Percentiles rank a stretch among this genome's conserved stretches.
phyloP scores from a whole-genome alignment of 1,140 invertebrate genomes.

The Pinna nobilis region DNA sequence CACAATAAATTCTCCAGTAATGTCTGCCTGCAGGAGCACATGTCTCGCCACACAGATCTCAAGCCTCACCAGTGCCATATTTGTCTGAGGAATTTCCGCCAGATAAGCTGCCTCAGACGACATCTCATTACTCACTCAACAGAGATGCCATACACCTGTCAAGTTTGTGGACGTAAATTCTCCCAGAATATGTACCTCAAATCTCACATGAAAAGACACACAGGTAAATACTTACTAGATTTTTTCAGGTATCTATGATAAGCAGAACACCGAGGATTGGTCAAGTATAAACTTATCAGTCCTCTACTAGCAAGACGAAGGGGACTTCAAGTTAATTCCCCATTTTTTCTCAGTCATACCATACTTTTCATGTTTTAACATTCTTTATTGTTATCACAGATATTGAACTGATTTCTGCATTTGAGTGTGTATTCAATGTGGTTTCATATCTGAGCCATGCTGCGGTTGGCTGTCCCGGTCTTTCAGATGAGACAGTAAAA shows the following conservation, averaged over 20 bases:
- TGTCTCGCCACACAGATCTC: slow-evolving; percentile 60
- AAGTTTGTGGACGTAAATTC: slow-evolving; percentile 61
- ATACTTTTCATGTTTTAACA: too few species aligned
- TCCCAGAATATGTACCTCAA: slow-evolving; percentile 67
- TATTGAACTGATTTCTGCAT: too few species aligned
- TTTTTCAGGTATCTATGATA: neutral
- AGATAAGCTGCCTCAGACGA: slow-evolving; percentile 64
- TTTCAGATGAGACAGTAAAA: too few species aligned
- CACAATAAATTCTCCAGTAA: slow-evolving; percentile 67
- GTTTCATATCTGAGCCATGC: too few species aligned
- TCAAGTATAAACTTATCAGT: too few species aligned
- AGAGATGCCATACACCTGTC: slow-evolving; percentile 62
- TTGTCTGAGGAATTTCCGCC: slow-evolving; percentile 65
- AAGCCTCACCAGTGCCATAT: slow-evolving; percentile 62
- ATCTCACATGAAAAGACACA: slow-evolving; percentile 70
- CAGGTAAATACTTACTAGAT: slow-evolving; percentile 64
- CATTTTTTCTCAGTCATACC: too few species aligned
- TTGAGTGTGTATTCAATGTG: too few species aligned
- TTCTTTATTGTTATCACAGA: too few species aligned
- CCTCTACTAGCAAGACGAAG: too few species aligned
- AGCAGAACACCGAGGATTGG: too few species aligned
- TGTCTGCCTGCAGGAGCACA: slow-evolving; percentile 66
- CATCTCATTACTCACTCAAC: slow-evolving; percentile 66
- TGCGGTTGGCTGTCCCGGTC: too few species aligned
- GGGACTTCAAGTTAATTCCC: too few species aligned